These are phyloP conservation scores for Recurvirostra avosetta DNA, from an alignment of 2,113 vertebrate species.

Conservation along the genomic window DNA sequence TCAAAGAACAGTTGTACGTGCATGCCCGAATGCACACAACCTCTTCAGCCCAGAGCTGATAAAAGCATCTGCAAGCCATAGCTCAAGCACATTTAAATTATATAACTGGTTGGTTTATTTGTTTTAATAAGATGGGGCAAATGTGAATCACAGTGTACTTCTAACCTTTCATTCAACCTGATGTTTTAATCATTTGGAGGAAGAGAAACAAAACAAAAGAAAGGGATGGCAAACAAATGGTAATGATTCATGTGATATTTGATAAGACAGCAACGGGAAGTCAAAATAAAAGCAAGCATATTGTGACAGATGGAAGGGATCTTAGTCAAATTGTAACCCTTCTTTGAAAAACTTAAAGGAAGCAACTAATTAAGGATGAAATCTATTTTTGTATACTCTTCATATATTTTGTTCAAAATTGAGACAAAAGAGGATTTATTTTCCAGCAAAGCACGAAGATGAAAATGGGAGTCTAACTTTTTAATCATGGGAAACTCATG, in stretches of 20 bases:
- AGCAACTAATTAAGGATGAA: conserved; percentile 72
- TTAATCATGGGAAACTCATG: not conserved
- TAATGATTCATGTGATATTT: conserved; percentile 72
- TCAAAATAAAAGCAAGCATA: conserved; percentile 79
- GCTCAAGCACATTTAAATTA: conserved; percentile 46
- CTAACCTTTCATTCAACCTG: conserved; percentile 73
- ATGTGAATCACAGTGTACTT: conserved; percentile 74
- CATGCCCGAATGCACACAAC: conserved; percentile 70
- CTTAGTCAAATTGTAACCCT: conserved; percentile 67
- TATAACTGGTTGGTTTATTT: conserved; percentile 72
- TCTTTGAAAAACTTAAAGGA: conserved; percentile 68
- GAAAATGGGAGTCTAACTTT: not conserved
- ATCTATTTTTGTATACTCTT: conserved; percentile 60
- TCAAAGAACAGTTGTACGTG: conserved; percentile 71
- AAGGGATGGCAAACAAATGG: conserved; percentile 69
- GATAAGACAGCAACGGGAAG: conserved; percentile 76
- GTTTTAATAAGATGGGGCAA: conserved; percentile 62
- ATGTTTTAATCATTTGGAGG: conserved; percentile 81
- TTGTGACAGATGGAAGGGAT: conserved; percentile 75
- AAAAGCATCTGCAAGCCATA: conserved; percentile 77
- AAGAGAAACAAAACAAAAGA: conserved; percentile 74
- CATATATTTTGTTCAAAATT: conserved; percentile 59
- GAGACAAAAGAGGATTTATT: conserved; percentile 32
- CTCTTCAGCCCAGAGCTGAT: conserved; percentile 72
- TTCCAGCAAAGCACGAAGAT: not conserved